Evolutionary conservation across 2,888 invertebrate genomes (phyloP).

Genomic region (Baronia brevicornis): DNA sequence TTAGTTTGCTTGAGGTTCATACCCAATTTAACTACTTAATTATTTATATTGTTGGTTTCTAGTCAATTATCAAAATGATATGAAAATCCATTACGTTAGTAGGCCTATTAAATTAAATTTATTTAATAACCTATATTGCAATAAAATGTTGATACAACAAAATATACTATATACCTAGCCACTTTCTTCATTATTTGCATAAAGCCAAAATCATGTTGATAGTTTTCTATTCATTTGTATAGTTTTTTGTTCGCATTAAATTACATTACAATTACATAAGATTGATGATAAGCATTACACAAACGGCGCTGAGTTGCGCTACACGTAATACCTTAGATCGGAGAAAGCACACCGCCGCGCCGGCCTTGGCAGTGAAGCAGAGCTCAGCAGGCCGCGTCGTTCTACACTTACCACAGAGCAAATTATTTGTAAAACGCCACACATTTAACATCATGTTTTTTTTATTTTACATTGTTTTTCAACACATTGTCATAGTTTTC

Average conservation of each 20-base stretch:
- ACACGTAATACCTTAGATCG: slow-evolving; percentile 46
- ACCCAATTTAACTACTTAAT: no score
- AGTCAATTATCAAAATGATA: no score
- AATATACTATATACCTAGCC: no score
- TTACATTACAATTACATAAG: slow-evolving; percentile 56
- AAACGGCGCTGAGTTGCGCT: slow-evolving; percentile 36
- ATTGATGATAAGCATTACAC: slow-evolving; percentile 39
- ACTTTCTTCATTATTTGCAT: no score
- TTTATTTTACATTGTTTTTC: slow-evolving; percentile 2
- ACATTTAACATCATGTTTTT: slow-evolving; percentile 5
- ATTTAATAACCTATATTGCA: no score
- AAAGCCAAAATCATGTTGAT: no score
- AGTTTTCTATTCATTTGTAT: no score
- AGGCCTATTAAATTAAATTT: no score
- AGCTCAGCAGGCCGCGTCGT: slow-evolving; percentile 42
- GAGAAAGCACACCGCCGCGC: slow-evolving; percentile 66
- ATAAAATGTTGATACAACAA: no score
- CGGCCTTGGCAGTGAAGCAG: slow-evolving; percentile 68
- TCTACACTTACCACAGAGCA: slow-evolving; percentile 12
- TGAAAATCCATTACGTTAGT: no score
- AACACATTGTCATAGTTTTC: not conserved
- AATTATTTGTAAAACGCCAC: slow-evolving; percentile 1
- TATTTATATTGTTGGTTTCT: no score
- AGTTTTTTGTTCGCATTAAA: slow-evolving; percentile 27
- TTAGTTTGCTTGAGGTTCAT: no score